These are phyloP conservation scores for Drosophila meridionalis DNA, from an alignment of 2,888 invertebrate species.

Conservation along the genomic window DNA sequence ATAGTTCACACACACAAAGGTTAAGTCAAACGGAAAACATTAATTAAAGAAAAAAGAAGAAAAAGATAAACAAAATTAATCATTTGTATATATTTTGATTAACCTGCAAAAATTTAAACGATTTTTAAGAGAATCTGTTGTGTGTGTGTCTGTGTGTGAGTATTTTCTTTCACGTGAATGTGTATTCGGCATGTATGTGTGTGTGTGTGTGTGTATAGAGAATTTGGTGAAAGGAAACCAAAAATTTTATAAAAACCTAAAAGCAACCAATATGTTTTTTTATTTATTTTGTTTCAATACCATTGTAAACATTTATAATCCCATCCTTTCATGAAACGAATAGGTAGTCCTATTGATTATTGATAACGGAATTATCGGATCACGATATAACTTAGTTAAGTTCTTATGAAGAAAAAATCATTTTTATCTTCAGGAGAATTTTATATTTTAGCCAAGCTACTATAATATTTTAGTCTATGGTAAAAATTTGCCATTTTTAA, in stretches of 20 bases:
- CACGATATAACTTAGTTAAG: background rate
- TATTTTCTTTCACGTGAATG: constrained; percentile 8
- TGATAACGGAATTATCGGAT: background rate
- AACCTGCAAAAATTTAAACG: constrained; percentile 47
- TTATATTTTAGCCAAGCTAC: too few species aligned
- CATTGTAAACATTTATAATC: background rate
- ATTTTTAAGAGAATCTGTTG: constrained; percentile 32
- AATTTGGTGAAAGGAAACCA: constrained; percentile 8
- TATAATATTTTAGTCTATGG: too few species aligned
- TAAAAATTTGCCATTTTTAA: too few species aligned
- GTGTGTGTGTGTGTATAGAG: background rate
- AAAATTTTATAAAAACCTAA: constrained; percentile 12
- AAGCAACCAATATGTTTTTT: constrained; percentile 12
- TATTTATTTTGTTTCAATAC: background rate
- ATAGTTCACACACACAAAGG: constrained; percentile 83
- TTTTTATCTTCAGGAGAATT: too few species aligned
- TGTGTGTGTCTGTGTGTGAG: constrained; percentile 1
- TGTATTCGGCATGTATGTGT: constrained; percentile 5
- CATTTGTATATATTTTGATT: constrained; percentile 45
- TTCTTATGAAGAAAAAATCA: too few species aligned
- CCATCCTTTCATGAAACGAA: too few species aligned
- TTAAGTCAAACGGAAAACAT: constrained; percentile 49
- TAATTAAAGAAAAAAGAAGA: constrained; percentile 61
- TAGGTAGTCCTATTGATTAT: too few species aligned
- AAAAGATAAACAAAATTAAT: constrained; percentile 62